Evolutionary conservation across 1,140 invertebrate species (phyloP).

Genomic region (Cyclina sinensis): DNA sequence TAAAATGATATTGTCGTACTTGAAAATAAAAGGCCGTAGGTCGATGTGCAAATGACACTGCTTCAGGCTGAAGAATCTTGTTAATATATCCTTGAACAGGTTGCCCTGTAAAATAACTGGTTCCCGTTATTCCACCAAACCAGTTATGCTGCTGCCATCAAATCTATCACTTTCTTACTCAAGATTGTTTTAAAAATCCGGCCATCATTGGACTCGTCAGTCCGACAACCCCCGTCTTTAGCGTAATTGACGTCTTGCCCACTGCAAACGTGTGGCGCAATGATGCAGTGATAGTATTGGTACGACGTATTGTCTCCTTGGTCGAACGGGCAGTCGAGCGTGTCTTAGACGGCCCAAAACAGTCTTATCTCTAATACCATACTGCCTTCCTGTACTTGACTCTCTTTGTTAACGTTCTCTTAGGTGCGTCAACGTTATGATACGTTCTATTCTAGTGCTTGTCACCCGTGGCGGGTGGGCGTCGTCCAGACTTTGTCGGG

Average conservation of each 20-base stretch:
- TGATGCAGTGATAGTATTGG: background rate
- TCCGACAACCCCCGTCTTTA: background rate
- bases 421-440: conserved; percentile 9
- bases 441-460: background rate
- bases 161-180: background rate
- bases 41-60: background rate
- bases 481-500: too few relatives aligned
- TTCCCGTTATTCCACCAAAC: background rate
- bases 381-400: background rate
- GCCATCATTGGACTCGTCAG: conserved; percentile 15
- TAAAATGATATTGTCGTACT: background rate
- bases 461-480: background rate
- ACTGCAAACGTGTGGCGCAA: background rate
- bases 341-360: background rate
- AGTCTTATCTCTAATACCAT: too few relatives aligned
- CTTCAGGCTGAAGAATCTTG: background rate
- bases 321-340: too few relatives aligned
- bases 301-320: background rate
- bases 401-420: background rate
- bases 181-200: background rate
- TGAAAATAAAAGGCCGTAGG: too few relatives aligned
- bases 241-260: background rate
- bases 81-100: conserved; percentile 22
- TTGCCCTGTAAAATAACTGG: background rate
- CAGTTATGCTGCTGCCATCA: background rate